Conservation (phyloP, 2,888 invertebrate species). For the Lomographa bimaculata region DNA sequence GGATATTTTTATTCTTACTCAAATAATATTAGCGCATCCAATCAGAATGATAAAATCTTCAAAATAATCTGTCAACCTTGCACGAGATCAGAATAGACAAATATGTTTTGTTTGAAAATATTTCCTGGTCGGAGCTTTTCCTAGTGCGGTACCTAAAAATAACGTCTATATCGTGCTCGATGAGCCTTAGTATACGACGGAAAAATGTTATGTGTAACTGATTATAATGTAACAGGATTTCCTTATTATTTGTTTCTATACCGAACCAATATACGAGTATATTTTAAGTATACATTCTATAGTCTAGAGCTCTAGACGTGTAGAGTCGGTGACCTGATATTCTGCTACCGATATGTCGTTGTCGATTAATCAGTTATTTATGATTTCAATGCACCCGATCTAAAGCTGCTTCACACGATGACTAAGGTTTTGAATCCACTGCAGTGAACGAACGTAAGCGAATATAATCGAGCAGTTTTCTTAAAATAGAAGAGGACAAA, state of each 20-base stretch:
- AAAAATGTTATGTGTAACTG: too few species aligned
- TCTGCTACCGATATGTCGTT: constrained; percentile 4
- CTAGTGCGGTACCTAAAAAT: neutral
- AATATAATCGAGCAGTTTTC: too few species aligned
- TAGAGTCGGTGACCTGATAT: constrained; percentile 25
- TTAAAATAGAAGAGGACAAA: too few species aligned
- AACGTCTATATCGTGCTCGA: constrained; percentile 7
- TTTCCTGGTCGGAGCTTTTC: neutral
- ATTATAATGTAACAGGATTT: too few species aligned
- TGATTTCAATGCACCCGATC: constrained; percentile 19
- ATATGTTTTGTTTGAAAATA: constrained; percentile 1
- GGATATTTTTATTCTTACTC: constrained; percentile 9
- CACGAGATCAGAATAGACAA: constrained; percentile 3
- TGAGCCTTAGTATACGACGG: too few species aligned
- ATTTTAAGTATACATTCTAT: constrained; percentile 1
- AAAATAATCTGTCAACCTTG: constrained; percentile 9
- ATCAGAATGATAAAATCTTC: constrained; percentile 7
- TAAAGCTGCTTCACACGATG: constrained; percentile 23
- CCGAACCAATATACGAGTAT: too few species aligned
- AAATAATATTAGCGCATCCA: constrained; percentile 11
- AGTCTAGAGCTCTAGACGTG: constrained; percentile 15
- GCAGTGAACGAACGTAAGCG: too few species aligned
- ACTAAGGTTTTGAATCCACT: too few species aligned
- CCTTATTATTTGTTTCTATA: too few species aligned
- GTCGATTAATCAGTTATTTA: constrained; percentile 28